Percentiles rank a stretch among this genome's conserved stretches.
These are phyloP conservation scores for Gallirallus australis DNA, from an alignment of 2,797 vertebrate genomes.

Conservation along the genomic window DNA sequence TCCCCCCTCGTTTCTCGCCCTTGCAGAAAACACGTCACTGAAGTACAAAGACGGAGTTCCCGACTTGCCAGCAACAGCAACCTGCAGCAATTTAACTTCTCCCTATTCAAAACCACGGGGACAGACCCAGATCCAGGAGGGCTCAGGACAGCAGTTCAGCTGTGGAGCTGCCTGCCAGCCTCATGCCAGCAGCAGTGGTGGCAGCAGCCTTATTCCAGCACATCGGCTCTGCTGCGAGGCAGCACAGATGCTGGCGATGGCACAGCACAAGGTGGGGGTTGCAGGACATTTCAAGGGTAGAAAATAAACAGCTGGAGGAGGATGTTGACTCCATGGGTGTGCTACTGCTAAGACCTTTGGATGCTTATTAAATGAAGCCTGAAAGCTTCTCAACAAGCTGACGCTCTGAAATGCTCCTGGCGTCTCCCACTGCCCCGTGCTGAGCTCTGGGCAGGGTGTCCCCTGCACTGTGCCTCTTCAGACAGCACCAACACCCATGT, in stretches of 20 bases:
- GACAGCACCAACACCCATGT: not conserved
- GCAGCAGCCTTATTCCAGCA: not conserved
- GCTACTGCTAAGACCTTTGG: constrained; percentile 31
- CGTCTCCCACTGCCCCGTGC: not conserved
- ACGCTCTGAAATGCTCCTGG: not conserved
- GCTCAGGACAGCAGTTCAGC: not conserved
- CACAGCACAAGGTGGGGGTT: constrained; percentile 13
- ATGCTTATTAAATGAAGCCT: constrained; percentile 48
- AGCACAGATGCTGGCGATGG: constrained; percentile 8
- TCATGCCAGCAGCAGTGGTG: not conserved
- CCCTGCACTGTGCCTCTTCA: not conserved
- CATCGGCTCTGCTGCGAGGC: not conserved
- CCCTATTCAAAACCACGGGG: not conserved
- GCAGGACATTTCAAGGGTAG: constrained; percentile 59
- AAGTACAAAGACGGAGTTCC: not conserved
- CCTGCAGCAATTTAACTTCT: not conserved
- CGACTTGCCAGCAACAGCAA: not conserved
- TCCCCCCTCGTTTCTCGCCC: not conserved
- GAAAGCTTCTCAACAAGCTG: constrained; percentile 15
- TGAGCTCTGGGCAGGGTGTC: not conserved
- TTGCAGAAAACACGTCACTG: not conserved
- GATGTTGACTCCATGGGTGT: not conserved
- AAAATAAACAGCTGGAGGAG: constrained; percentile 53
- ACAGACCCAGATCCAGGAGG: not conserved
- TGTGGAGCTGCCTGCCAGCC: not conserved